Evolutionary conservation across 2,797 vertebrate genomes (phyloP), one percentile per base, ranked within the genome.

Genomic region (Phataginus tetradactyla): DNA sequence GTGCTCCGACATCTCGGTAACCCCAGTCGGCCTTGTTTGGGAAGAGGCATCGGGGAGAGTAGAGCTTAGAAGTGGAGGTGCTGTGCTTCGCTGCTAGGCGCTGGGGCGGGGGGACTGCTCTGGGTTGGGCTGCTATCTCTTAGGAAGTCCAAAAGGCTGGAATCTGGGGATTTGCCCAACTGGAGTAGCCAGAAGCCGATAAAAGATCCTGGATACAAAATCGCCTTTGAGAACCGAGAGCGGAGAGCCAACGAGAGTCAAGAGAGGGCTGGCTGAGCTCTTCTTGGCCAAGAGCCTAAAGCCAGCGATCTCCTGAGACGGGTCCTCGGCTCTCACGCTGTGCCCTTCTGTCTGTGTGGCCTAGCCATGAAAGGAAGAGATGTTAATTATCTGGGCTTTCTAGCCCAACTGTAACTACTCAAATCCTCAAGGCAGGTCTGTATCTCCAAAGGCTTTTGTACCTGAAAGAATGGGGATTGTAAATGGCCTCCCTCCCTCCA

Each of bases 291-390:
- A 68, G 27, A 23, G 29, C 74, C 34, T 25, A 0, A 68, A 21
- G 45, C 59, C 29, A 0, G 21, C 10, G 1, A 18, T 51, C 75
- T 63, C 75, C 68, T 18, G 69, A 86, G 66, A 18, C 64, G 12
- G 5, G 3, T 5, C 29, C 32, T 25, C 13, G 0, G n/a, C 34
- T 12, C 61, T 32, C 7, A 0, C 0, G 27, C 25, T 2, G 27
- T 5, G 7, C 14, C 20, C 32, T 17, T 34, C 49, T 18, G 15
- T 6, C 39, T 59, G 4, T 0, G 2, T 9, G 53, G 34, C 25
- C 77, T 18, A 9, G 23, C 27, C 63, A 5, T 11, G 53, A 53
- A 53, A 74, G 68, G 27, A 53, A 84, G 45, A 63, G n/a, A 55
- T 9, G 20, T 11, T 17, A 45, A 6, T 39, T 10, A 3, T 2